Conservation (phyloP, 2,888 invertebrate species). For the Chrysopilus asiliformis region DNA sequence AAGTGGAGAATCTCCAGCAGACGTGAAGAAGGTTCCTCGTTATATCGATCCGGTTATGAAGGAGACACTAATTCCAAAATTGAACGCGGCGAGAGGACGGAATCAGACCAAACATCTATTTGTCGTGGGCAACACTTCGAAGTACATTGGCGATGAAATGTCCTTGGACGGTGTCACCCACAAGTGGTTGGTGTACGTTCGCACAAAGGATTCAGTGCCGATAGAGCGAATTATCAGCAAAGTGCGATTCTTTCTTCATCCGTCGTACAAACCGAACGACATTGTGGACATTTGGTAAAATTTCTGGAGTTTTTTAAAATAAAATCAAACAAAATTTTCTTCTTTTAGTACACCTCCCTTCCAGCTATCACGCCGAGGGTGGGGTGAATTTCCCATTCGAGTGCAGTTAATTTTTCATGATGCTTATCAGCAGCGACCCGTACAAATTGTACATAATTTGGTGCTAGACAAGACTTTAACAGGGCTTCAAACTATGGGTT, state of each 20-base stretch:
- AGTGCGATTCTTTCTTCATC: conserved; percentile 69
- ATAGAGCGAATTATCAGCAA: conserved; percentile 52
- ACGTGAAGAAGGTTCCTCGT: conserved; percentile 20
- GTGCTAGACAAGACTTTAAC: conserved; percentile 70
- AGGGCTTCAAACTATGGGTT: conserved; percentile 69
- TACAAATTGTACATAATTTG: conserved; percentile 64
- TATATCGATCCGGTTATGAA: conserved; percentile 36
- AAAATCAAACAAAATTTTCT: too few relatives aligned
- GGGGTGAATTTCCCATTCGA: conserved; percentile 83
- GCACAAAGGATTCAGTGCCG: conserved; percentile 49
- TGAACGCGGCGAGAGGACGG: conserved; percentile 40
- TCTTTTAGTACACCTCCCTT: conserved; percentile 70
- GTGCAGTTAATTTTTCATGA: conserved; percentile 65
- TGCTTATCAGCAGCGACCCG: conserved; percentile 58
- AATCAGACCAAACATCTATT: conserved; percentile 43
- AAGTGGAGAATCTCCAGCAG: not conserved
- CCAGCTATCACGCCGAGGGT: conserved; percentile 71
- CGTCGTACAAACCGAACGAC: conserved; percentile 78
- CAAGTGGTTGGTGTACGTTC: conserved; percentile 83
- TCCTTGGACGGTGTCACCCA: conserved; percentile 58
- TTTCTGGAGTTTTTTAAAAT: too few relatives aligned
- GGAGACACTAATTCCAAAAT: conserved; percentile 32
- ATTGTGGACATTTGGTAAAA: conserved; percentile 60
- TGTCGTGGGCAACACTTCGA: conserved; percentile 60
- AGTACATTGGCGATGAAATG: conserved; percentile 56